Percentiles rank a stretch among this genome's conserved stretches.
phyloP scores from a whole-genome alignment of 2,888 invertebrate species.

The Nomada flava region DNA sequence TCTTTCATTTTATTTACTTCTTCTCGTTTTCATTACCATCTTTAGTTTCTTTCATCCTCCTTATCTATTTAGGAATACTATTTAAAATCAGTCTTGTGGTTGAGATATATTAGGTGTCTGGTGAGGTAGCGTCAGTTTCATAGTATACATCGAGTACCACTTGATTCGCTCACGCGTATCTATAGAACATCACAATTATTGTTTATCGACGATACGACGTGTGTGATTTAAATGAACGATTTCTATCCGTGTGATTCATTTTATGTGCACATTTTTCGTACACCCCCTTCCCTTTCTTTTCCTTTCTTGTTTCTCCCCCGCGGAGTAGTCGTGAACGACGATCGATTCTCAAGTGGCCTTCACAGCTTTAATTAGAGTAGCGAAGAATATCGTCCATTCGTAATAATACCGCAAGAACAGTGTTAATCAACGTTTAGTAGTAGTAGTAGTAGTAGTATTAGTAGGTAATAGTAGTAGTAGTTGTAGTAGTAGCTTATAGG shows the following conservation, averaged over 20 bases:
- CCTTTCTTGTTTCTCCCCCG: neutral
- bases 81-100: constrained; percentile 84
- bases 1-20: constrained; percentile 1
- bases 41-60: constrained; percentile 47
- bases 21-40: neutral
- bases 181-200: constrained; percentile 26
- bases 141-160: constrained; percentile 82
- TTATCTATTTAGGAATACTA: constrained; percentile 82
- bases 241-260: neutral
- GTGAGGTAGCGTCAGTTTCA: constrained; percentile 84
- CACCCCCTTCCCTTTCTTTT: too few relatives aligned
- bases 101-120: constrained; percentile 83
- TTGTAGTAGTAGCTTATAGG: constrained; percentile 56
- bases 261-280: neutral
- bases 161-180: constrained; percentile 51
- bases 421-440: constrained; percentile 43
- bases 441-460: neutral
- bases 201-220: neutral
- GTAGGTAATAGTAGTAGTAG: too few relatives aligned
- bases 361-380: constrained; percentile 53
- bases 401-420: constrained; percentile 47
- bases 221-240: neutral
- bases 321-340: neutral
- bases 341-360: constrained; percentile 58
- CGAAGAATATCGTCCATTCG: constrained; percentile 63